These are phyloP conservation scores for Ischnura elegans DNA, from an alignment of 2,888 invertebrate genomes.

Conservation along the genomic window DNA sequence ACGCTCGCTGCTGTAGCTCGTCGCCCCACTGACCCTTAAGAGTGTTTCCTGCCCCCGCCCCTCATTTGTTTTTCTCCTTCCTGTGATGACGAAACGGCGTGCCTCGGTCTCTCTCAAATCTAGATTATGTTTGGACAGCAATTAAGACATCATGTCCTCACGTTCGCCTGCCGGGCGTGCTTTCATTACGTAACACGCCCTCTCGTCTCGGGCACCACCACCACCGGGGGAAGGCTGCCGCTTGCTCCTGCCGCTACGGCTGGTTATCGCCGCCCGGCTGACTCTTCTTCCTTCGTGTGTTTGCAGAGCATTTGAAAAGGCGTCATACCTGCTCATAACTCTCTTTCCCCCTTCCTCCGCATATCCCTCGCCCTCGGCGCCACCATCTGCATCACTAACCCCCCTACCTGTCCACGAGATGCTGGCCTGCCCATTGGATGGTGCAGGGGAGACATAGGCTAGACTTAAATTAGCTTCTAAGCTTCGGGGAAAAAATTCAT, in stretches of 20 bases:
- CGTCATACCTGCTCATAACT: constrained; percentile 57
- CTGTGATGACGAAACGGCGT: constrained; percentile 46
- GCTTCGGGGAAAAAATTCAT: too few species aligned
- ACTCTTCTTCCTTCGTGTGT: constrained; percentile 24
- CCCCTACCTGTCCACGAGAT: too few species aligned
- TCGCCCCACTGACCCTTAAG: not conserved
- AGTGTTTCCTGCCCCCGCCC: not conserved
- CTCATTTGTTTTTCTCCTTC: constrained; percentile 20
- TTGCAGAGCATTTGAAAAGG: constrained; percentile 63
- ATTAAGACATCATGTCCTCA: constrained; percentile 50
- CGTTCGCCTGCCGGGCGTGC: not conserved
- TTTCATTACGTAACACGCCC: constrained; percentile 10
- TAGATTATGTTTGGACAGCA: constrained; percentile 62
- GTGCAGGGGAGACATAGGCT: too few species aligned
- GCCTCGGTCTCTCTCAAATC: constrained; percentile 25
- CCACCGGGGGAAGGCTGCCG: not conserved
- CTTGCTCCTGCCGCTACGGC: not conserved
- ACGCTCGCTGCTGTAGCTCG: not conserved
- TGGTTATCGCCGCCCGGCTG: not conserved
- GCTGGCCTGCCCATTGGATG: too few species aligned
- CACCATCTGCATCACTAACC: too few species aligned
- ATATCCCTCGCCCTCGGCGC: too few species aligned
- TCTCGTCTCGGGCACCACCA: not conserved
- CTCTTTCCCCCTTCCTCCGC: not conserved
- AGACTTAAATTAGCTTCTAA: too few species aligned